Base-by-base conservation (phyloP, 2,888 invertebrate species). In the Operophtera brumata region DNA sequence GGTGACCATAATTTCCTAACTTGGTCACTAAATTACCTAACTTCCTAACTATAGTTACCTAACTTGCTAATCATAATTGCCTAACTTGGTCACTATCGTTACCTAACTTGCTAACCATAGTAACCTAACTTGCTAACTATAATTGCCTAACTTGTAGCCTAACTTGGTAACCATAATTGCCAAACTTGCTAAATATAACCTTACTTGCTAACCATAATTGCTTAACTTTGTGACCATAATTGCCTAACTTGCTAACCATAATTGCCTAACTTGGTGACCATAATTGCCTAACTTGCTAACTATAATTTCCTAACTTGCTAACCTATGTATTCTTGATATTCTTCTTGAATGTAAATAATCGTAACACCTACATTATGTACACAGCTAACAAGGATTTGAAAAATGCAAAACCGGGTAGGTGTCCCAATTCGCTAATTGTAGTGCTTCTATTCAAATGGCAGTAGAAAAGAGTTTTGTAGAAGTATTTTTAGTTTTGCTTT, bases 361-460 rank as follows among this genome's bases (percentile, higher is more conserved):
- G 69, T 75, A 75, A 75, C 70, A 62, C 65, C 65, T 63, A 67
- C 65, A 65, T 71, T 69, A 71, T 74, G 74, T 77, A 60, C 13
- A 26, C 78, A 81, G 81, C 81, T 70, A 75, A 73, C 81, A 81
- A 81, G 81, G 81, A 81, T 52, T 49, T 46, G 57, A 81, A 76
- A 73, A 66, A 73, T 72, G 69, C 74, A 59, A 81, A 80, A 72
- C 61, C 75, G 69, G 80, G 81, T 81, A 77, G 77, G 81, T 78
- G n/a, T 67, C 56, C 62, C 57, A 54, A 54, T 51, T 50, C 11
- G 41, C 35, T 49, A 45, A 14, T 40, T 13, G 20, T 48, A 53
- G 14, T 34, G 26, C 28, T 47, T 42, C 6, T 44, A 37, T 48
- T 8, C 1, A 36, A 32, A 14, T 37, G 12, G 40, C 47, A 10